These are phyloP conservation scores for Leptopilina syphax DNA, from an alignment of 2,888 invertebrate species.

Conservation along the genomic window DNA sequence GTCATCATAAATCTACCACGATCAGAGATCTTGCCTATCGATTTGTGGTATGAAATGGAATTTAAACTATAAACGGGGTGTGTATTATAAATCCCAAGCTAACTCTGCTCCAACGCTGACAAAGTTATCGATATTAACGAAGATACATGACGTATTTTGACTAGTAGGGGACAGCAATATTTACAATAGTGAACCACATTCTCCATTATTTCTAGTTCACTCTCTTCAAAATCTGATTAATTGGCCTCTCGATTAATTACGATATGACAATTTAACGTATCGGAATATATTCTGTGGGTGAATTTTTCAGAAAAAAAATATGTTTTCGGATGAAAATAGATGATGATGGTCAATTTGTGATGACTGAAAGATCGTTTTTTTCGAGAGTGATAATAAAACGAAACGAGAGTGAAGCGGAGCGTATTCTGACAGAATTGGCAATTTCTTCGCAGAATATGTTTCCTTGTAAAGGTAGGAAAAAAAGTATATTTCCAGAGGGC, in stretches of 20 bases:
- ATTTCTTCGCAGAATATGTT: constrained; percentile 8
- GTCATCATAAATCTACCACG: constrained; percentile 60
- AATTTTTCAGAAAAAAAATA: too few species aligned
- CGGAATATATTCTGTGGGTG: too few species aligned
- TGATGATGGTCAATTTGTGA: too few species aligned
- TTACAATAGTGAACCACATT: not conserved
- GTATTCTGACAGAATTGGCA: constrained; percentile 13
- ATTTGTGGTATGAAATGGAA: constrained; percentile 49
- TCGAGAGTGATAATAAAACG: too few species aligned
- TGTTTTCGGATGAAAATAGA: too few species aligned
- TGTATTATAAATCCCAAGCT: constrained; percentile 8
- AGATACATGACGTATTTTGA: constrained; percentile 15
- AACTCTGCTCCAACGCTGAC: not conserved
- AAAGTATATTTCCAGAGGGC: not conserved
- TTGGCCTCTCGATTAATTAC: not conserved
- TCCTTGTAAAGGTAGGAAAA: not conserved
- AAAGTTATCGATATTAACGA: constrained; percentile 26
- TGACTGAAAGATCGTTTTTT: too few species aligned
- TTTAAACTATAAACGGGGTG: constrained; percentile 22
- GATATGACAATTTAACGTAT: too few species aligned
- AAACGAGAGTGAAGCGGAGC: too few species aligned
- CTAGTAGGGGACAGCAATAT: constrained; percentile 4
- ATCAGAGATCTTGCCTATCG: constrained; percentile 47
- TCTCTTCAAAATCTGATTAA: not conserved
- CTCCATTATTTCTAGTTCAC: not conserved